Evolutionary conservation across 53 echinoderm and acorn worm species (phyloP).

Genomic region (Holothuria scabra): DNA sequence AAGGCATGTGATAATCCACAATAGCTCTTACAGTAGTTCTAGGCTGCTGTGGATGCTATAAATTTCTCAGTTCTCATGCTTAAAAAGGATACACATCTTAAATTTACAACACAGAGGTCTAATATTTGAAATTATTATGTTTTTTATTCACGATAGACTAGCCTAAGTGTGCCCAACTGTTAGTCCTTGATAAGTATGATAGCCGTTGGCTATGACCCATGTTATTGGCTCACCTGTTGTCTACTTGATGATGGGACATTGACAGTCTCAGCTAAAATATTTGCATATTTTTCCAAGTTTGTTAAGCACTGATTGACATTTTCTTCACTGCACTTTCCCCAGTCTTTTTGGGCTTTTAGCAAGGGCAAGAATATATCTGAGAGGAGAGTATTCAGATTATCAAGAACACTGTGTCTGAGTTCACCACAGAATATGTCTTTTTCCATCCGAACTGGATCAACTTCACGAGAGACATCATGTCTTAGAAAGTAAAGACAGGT

Average conservation of each 20-base stretch:
- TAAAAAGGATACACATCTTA: too few species aligned
- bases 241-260: constrained; percentile 85
- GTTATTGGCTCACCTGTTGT: constrained; percentile 76
- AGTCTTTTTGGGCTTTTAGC: constrained; percentile 91
- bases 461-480: constrained; percentile 80
- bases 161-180: too few species aligned
- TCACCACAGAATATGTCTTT: constrained; percentile 98
- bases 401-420: constrained; percentile 89
- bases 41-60: too few species aligned
- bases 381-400: constrained; percentile 91
- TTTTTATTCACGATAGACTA: too few species aligned
- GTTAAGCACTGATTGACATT: constrained; percentile 86
- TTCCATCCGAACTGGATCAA: constrained; percentile 98
- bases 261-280: constrained; percentile 86
- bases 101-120: too few species aligned
- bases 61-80: too few species aligned
- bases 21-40: too few species aligned
- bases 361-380: constrained; percentile 93
- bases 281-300: constrained; percentile 84
- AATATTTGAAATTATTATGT: too few species aligned
- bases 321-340: constrained; percentile 92
- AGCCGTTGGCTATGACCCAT: too few species aligned
- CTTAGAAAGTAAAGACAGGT: constrained; percentile 96
- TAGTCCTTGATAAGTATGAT: too few species aligned
- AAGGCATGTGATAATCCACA: too few species aligned